These are phyloP conservation scores for Drosophila burlai DNA, from an alignment of 1,140 invertebrate genomes.

Conservation along the genomic window DNA sequence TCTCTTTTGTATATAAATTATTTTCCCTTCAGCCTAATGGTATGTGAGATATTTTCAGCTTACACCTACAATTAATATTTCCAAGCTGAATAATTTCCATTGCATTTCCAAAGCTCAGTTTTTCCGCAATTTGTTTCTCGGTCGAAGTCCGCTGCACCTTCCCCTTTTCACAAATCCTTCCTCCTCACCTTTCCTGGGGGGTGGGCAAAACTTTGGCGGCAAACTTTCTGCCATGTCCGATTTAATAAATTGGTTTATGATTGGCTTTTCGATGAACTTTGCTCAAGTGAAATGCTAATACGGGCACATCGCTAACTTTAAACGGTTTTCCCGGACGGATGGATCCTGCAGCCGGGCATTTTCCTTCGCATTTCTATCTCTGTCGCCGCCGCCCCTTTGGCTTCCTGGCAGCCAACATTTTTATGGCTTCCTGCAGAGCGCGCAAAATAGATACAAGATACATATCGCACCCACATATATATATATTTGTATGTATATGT, in stretches of 20 bases:
- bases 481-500: background rate
- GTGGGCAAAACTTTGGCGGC: conserved; percentile 18
- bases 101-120: background rate
- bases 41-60: background rate
- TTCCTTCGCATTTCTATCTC: conserved; percentile 35
- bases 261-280: conserved; percentile 68
- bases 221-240: conserved; percentile 65
- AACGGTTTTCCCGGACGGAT: conserved; percentile 38
- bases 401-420: conserved; percentile 68
- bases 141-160: background rate
- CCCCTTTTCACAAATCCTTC: background rate
- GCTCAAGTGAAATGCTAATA: conserved; percentile 64
- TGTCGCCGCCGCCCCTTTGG: conserved; percentile 34
- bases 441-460: conserved; percentile 59
- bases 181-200: background rate
- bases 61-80: too few relatives aligned
- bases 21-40: background rate
- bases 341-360: background rate
- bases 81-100: too few relatives aligned
- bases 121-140: background rate
- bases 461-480: conserved; percentile 3
- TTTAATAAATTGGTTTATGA: conserved; percentile 73
- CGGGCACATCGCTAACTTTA: conserved; percentile 49
- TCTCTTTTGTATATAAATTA: background rate
- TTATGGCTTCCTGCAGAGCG: conserved; percentile 69